Evolutionary conservation across 2,888 invertebrate species (phyloP), one percentile per base, ranked within the genome.

Genomic region (Caenorhabditis doughertyi): DNA sequence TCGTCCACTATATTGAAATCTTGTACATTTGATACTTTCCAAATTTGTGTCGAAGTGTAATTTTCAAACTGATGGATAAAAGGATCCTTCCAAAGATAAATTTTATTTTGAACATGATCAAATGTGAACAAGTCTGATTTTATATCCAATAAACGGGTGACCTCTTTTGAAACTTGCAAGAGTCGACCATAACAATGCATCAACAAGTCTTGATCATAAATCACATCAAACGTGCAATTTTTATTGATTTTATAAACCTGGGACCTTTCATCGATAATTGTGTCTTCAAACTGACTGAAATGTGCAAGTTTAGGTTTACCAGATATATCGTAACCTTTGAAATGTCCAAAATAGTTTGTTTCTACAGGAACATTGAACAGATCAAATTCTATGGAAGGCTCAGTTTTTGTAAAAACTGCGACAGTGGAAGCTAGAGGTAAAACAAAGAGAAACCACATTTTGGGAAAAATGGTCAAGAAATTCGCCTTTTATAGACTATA

Each of bases 51-150:
- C 2, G n/a, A 9, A n/a, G 29, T n/a, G n/a, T n/a, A 11, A 7
- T 29, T 29, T 55, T 27, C 55, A 9, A n/a, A 55, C n/a, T 55
- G 11, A 18, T n/a, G 29, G 29, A 55, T 55, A n/a, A 29, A 55
- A 0, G 55, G 55, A 29, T 55, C 55, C 7, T 29, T 29, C 55
- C 55, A 55, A 16, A 55, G 27, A 55, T 55, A 55, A 29, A 55
- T 55, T 55, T 55, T 27, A n/a, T 16, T 16, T 1, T 55, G n/a
- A 3, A 55, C 55, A n/a, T 55, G 55, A 29, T 55, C 55, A n/a
- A 29, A 55, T 29, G 55, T 55, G n/a, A 55, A 55, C n/a, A 55
- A 55, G 18, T 55, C n/a, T 55, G 55, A 55, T 16, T 55, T 16
- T 29, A 8, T n/a, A 7, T 55, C 55, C 29, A 55, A n/a, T 3